These are phyloP conservation scores for Drosophila flavopinicola DNA, from an alignment of 2,888 invertebrate species.

Conservation along the genomic window DNA sequence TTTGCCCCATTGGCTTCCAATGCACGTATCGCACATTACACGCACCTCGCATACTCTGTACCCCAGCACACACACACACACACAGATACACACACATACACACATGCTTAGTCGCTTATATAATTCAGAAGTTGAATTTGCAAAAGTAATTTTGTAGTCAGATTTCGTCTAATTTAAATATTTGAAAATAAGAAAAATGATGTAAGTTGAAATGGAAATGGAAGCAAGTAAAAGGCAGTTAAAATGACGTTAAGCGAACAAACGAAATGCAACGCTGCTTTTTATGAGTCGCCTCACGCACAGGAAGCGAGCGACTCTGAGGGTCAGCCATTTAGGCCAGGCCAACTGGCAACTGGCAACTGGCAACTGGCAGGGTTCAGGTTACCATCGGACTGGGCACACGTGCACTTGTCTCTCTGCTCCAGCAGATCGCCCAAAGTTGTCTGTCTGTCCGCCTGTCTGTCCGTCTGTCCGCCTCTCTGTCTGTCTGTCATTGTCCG, in stretches of 20 bases:
- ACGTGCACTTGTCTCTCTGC: conserved; percentile 53
- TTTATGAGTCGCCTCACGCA: conserved; percentile 42
- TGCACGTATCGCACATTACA: conserved; percentile 59
- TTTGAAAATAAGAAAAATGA: conserved; percentile 22
- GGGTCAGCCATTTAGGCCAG: conserved; percentile 55
- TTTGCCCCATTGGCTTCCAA: conserved; percentile 29
- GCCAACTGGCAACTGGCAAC: conserved; percentile 8
- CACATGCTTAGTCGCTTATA: conserved; percentile 43
- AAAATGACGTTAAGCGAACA: conserved; percentile 42
- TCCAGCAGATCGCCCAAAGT: conserved; percentile 34
- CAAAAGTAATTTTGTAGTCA: conserved; percentile 38
- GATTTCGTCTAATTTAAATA: conserved; percentile 41
- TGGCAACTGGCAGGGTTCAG: conserved; percentile 30
- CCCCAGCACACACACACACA: conserved; percentile 22
- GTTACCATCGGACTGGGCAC: conserved; percentile 43
- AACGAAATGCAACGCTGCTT: conserved; percentile 59
- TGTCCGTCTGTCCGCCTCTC: no score
- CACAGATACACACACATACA: not conserved
- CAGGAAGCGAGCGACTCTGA: conserved; percentile 6
- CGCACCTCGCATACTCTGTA: no score
- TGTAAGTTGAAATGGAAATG: conserved; percentile 17
- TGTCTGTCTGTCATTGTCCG: conserved; percentile 56
- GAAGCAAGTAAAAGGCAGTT: conserved; percentile 30
- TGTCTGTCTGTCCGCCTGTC: no score
- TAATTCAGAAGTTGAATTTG: conserved; percentile 62